Conservation (phyloP, 2,888 invertebrate genomes). For the Ectobius pallidus region DNA sequence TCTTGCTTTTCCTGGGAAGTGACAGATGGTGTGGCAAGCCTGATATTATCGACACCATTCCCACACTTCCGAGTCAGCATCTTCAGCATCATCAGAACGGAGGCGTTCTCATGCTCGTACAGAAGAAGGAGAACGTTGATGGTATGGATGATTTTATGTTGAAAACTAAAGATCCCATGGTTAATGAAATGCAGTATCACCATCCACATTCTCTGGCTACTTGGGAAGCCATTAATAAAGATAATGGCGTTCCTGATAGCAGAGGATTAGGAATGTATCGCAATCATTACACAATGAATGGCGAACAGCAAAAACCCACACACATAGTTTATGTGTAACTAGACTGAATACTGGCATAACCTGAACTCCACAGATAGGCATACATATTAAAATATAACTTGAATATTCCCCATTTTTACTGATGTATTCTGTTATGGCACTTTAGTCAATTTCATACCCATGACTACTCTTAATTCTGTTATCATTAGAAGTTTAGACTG, state of each 20-base stretch:
- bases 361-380: too few relatives aligned
- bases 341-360: too few relatives aligned
- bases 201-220: slow-evolving; percentile 11
- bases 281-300: slow-evolving; percentile 20
- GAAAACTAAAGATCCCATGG: slow-evolving; percentile 22
- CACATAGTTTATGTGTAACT: slow-evolving; percentile 63
- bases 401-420: too few relatives aligned
- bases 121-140: slow-evolving; percentile 30
- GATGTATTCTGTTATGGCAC: too few relatives aligned
- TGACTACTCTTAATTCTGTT: too few relatives aligned
- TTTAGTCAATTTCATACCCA: too few relatives aligned
- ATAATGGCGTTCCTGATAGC: slow-evolving; percentile 1
- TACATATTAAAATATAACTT: too few relatives aligned
- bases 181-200: slow-evolving; percentile 19
- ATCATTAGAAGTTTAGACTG: too few relatives aligned
- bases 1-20: slow-evolving; percentile 53
- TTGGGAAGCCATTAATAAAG: slow-evolving; percentile 30
- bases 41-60: slow-evolving; percentile 7
- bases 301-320: slow-evolving; percentile 59
- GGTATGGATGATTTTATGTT: slow-evolving; percentile 33
- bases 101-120: slow-evolving; percentile 33
- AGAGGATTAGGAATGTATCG: slow-evolving; percentile 9
- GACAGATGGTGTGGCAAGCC: slow-evolving; percentile 47
- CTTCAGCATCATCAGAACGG: slow-evolving; percentile 37
- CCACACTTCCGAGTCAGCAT: not conserved